Base-by-base conservation (phyloP, 2,797 vertebrate genomes). In the Sylvilagus floridanus region DNA sequence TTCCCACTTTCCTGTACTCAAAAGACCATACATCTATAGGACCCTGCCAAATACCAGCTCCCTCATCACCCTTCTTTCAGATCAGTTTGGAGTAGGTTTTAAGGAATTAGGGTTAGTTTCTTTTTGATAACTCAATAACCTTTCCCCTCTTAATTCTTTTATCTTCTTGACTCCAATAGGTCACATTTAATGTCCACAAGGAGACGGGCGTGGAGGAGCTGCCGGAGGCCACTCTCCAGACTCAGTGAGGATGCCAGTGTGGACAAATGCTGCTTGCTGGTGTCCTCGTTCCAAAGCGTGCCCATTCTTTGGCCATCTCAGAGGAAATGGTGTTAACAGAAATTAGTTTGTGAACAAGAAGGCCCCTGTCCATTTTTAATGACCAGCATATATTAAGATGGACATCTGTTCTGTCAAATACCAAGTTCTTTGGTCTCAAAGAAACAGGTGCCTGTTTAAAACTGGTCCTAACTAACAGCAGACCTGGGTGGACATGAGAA, bases 401-500 rank as follows among this genome's bases (percentile, higher is more conserved):
- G 96, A 97, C 91, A 76, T 91, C 96, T 97, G 16, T 94, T 96
- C 89, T 96, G 69, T 96, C 96, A 50, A 95, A 96, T 54, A 79
- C 72, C 4, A 89, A 78, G 92, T n/a, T 52, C 93, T 93, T 50
- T 60, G 73, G 85, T 95, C 71, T 95, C 75, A 8, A 84, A 95
- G 93, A 91, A 63, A 93, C 85, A 82, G 84, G 90, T 24, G 28
- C 88, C 79, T 62, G 42, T 93, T 96, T 90, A 75, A 94, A 96
- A 97, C 93, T 86, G 94, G 94, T 84, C 95, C 85, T 77, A 62
- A 97, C 83, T 96, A 90, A 93, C 96, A 52, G 57, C 73, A 85
- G 91, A n/a, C 88, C 75, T 62, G 93, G 60, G 91, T 94, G 94
- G 96, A 98, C 96, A 97, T 97, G 98, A 99, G 98, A 98, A 99